Evolutionary conservation across 2,113 vertebrate species (phyloP).

Genomic region (Bos taurus): DNA sequence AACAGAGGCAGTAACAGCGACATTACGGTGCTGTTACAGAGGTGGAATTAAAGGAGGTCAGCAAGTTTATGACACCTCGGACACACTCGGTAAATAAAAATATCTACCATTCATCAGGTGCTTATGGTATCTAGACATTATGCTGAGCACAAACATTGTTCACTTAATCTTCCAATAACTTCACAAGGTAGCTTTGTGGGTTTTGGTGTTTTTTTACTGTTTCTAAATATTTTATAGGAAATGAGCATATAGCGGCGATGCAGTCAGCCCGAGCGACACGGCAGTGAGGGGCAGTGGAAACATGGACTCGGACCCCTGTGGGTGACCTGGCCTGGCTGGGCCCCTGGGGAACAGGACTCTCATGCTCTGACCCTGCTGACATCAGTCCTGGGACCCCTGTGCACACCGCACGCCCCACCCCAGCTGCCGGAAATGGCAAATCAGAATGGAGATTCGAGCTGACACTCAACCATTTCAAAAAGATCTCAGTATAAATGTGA

Average conservation of each 20-base stretch:
- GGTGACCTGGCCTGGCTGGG: background rate
- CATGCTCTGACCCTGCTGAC: background rate
- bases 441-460: background rate
- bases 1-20: background rate
- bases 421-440: background rate
- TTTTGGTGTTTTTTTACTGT: background rate
- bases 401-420: background rate
- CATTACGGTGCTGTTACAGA: fast-evolving
- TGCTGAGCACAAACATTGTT: background rate
- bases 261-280: background rate
- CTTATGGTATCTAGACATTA: background rate
- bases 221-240: background rate
- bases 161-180: background rate
- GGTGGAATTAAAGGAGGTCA: background rate
- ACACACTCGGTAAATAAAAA: background rate
- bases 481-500: background rate
- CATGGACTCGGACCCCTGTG: background rate
- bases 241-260: background rate
- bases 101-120: background rate
- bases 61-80: background rate
- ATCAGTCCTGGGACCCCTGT: too few relatives aligned
- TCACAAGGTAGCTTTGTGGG: background rate
- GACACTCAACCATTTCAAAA: background rate
- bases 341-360: too few relatives aligned
- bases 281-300: background rate